phyloP scores from a whole-genome alignment of 2,797 vertebrate species.

The Sparus aurata region DNA sequence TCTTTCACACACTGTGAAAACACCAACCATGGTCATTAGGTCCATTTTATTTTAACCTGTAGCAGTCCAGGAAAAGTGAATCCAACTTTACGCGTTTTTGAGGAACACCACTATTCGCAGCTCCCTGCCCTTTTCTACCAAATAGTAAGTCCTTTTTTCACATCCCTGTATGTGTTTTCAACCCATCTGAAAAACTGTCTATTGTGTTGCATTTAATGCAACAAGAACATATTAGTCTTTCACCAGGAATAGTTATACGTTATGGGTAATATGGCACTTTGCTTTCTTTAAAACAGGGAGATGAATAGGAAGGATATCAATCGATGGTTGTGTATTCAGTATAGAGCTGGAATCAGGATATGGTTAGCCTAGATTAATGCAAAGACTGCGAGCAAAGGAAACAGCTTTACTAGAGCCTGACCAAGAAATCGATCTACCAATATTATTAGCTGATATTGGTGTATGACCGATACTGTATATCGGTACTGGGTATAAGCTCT shows the following conservation, averaged over 20 bases:
- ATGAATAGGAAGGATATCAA: neutral
- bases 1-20: slow-evolving; percentile 28
- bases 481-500: no score
- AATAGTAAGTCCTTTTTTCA: neutral
- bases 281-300: neutral
- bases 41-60: slow-evolving; percentile 5
- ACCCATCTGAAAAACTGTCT: neutral
- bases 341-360: no score
- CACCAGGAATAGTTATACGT: neutral
- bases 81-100: neutral
- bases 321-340: no score
- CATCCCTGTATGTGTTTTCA: neutral
- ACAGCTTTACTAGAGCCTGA: no score
- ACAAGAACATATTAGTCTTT: neutral
- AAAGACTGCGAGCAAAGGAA: no score
- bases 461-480: no score
- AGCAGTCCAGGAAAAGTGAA: neutral
- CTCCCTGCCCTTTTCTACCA: neutral
- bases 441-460: no score
- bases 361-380: no score
- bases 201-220: neutral
- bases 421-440: no score
- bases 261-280: neutral
- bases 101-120: neutral
- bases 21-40: slow-evolving; percentile 13